Evolutionary conservation across 2,797 vertebrate genomes (phyloP), one percentile per base, ranked within the genome.

Genomic region (Crenichthys baileyi): DNA sequence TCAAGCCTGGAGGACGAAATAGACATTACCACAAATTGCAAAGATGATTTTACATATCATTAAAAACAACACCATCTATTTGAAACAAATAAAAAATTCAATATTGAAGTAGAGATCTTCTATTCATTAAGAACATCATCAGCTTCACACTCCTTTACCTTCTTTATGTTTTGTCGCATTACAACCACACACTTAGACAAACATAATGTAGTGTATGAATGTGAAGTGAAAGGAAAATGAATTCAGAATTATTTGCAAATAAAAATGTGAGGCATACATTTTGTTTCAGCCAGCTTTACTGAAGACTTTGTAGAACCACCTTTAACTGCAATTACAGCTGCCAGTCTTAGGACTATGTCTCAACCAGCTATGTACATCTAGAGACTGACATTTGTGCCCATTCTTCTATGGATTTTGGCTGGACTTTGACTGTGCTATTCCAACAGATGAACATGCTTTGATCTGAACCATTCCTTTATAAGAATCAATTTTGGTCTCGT

Each of bases 1-100:
- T 99, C 96, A 99, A 96, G 95, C 98, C 98, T 99, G 90, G n/a
- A 58, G 50, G 76, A 70, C 7, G 29, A 71, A 46, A 89, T 24
- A 76, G 56, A 79, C 13, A 65, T 75, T 53, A 82, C 70, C 31
- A 79, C 36, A 26, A 0, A 12, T 36, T 2, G 61, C 36, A 39
- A 63, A 88, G 71, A 77, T 60, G 0, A 75, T 63, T 56, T 74
- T 7, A n/a, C 26, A 58, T 31, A 11, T 15, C 53, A 20, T 51
- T 78, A 61, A 80, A 76, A 85, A 79, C 72, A 79, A 81, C 82
- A 83, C 78, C 87, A 86, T 76, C 51, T 74, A 81, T 53, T 51
- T 61, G 26, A 8, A 71, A 83, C n/a, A 29, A 86, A 73, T 83
- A 81, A 84, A 85, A 87, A 84, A 85, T 61, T 78, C 78, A 80